Percentiles rank a stretch among this genome's conserved stretches.
These are phyloP conservation scores for Orthosia cruda DNA, from an alignment of 2,888 invertebrate species.

Conservation along the genomic window DNA sequence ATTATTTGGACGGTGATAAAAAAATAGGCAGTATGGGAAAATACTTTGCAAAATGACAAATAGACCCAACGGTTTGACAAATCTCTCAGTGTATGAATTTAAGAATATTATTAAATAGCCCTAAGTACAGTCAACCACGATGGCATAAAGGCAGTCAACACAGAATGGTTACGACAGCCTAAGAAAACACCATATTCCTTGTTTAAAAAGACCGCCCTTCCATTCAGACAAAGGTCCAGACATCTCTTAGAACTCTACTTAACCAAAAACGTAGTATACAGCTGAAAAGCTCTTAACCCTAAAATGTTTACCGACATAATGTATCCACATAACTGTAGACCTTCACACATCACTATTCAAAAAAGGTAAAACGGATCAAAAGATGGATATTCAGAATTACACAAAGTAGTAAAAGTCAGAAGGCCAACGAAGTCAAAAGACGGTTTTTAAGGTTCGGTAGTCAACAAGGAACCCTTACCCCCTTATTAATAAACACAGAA, in stretches of 20 bases:
- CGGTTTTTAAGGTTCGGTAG: too few relatives aligned
- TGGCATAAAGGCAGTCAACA: too few relatives aligned
- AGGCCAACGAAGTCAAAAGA: neutral
- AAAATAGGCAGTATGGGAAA: too few relatives aligned
- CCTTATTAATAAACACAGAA: too few relatives aligned
- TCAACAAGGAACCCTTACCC: too few relatives aligned
- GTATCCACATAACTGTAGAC: conserved; percentile 22
- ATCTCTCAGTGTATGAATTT: too few relatives aligned
- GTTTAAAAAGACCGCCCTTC: neutral
- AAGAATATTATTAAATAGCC: too few relatives aligned
- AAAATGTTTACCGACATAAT: conserved; percentile 51
- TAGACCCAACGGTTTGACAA: too few relatives aligned
- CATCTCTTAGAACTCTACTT: neutral
- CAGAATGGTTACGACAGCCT: neutral
- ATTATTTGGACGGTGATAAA: too few relatives aligned
- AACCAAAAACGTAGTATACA: neutral
- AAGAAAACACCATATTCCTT: neutral
- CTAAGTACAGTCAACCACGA: too few relatives aligned
- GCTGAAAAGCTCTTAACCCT: conserved; percentile 40
- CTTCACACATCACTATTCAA: conserved; percentile 59
- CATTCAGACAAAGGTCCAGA: neutral
- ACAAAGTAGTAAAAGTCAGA: neutral
- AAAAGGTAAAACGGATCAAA: conserved; percentile 46
- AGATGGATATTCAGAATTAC: conserved; percentile 14
- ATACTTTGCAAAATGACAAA: too few relatives aligned